Evolutionary conservation across 2,797 vertebrate genomes (phyloP).

Genomic region (Poecilia wingei): DNA sequence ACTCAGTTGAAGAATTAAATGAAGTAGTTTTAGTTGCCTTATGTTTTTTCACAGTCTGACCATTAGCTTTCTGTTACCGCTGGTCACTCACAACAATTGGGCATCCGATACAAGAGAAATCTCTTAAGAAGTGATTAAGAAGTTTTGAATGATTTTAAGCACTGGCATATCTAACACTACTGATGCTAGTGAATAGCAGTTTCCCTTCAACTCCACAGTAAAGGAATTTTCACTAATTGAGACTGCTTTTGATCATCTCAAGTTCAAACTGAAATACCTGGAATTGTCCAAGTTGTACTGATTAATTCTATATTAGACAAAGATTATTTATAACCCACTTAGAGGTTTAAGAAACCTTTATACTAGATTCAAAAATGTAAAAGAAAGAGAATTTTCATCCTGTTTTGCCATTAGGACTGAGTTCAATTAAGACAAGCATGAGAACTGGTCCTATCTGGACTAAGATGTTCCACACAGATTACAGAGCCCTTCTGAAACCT

Average conservation of each 20-base stretch:
- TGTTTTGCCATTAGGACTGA: not conserved
- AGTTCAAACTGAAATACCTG: not conserved
- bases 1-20: not conserved
- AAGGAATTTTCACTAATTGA: not conserved
- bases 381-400: not conserved
- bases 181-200: not conserved
- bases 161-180: not conserved
- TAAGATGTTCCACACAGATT: not conserved
- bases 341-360: not conserved
- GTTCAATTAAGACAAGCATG: not conserved
- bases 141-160: not conserved
- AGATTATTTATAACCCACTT: not conserved
- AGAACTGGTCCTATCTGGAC: not conserved
- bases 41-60: not conserved
- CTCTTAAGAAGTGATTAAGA: not conserved
- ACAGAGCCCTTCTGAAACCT: not conserved
- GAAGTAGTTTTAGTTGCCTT: not conserved
- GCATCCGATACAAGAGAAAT: not conserved
- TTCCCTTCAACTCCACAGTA: not conserved
- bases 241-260: not conserved
- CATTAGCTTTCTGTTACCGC: not conserved
- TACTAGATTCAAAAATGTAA: not conserved
- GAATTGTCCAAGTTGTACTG: not conserved
- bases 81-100: too few relatives aligned
- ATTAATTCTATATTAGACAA: not conserved